phyloP scores from a whole-genome alignment of 2,797 vertebrate genomes.

The Crypturellus tataupa region DNA sequence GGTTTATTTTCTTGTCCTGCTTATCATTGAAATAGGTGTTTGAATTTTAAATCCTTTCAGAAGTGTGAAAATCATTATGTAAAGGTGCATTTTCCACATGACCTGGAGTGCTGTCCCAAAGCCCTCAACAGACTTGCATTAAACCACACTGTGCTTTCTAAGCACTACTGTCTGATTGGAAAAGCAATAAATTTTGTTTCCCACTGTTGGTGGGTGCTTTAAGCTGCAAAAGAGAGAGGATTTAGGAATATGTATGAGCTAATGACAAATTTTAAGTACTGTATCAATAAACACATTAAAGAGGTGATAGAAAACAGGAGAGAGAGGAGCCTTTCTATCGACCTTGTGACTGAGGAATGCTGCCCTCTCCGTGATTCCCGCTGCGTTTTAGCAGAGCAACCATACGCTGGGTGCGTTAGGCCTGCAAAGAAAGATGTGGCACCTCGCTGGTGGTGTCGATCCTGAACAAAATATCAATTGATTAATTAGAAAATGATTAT shows the following conservation, averaged over 20 bases:
- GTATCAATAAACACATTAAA: slow-evolving; percentile 36
- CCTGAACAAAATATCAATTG: slow-evolving; percentile 40
- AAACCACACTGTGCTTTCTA: background rate
- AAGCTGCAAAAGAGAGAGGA: background rate
- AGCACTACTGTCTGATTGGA: background rate
- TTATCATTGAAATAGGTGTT: background rate
- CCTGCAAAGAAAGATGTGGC: slow-evolving; percentile 42
- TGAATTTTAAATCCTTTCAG: background rate
- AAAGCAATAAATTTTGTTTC: background rate
- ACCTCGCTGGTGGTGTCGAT: slow-evolving; percentile 36
- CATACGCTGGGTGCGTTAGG: background rate
- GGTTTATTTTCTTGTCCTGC: background rate
- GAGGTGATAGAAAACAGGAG: slow-evolving; percentile 2
- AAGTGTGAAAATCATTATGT: background rate
- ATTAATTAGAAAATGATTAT: slow-evolving; percentile 64
- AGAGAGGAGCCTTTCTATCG: background rate
- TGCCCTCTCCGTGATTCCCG: slow-evolving; percentile 2
- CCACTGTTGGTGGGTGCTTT: background rate
- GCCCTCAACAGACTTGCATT: background rate
- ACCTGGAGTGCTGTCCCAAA: background rate
- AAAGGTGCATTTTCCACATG: background rate
- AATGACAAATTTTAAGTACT: slow-evolving; percentile 27
- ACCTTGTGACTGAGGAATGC: slow-evolving; percentile 19
- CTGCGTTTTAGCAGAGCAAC: slow-evolving; percentile 1
- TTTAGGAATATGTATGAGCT: background rate